Evolutionary conservation across 2,797 vertebrate species (phyloP), one percentile per base, ranked within the genome.

Genomic region (Xerus rutilus): DNA sequence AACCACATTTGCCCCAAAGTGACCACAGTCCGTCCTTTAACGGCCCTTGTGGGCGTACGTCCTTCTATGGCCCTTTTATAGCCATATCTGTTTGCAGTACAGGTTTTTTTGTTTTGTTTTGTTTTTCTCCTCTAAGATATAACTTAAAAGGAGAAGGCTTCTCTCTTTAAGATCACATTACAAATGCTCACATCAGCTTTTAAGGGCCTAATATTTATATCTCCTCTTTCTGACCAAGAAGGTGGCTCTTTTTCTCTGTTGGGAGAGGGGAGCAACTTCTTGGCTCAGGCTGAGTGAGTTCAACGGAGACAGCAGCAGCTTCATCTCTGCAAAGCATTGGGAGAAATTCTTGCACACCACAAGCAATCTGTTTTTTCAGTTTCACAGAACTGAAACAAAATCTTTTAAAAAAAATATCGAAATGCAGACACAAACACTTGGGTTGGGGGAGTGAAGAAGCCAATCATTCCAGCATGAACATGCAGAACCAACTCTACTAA

Each of bases 341-440:
- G 15, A 64, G 28, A 62, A 62, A 77, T 70, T 4, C 57, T 85
- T 1, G 1, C 6, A 73, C 7, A 9, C 49, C 72, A 3, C 25
- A 69, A 84, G 20, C 57, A 64, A 52, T 64, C 85, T 65, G 62
- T 57, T 47, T 93, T 76, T 88, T 69, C 28, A 35, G 79, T 47
- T 57, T 94, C 18, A 47, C 1, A 4, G 45, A 94, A 91, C 3
- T 72, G 17, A 90, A 96, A 91, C 49, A 79, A 90, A 96, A 85
- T 35, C 76, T 57, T 8, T n/a, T 25, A 70, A 28, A 76, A 10
- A 74, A 62, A 49, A 82, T 23, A 92, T 14, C 30, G 78, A 73
- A 93, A 83, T 47, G 67, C 35, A 73, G 30, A 52, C 7, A 49
- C 1, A 43, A 86, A 94, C 85, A 64, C 43, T 79, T n/a, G 43